Evolutionary conservation across 2,797 vertebrate genomes (phyloP), one percentile per base, ranked within the genome.

Genomic region (Sternotherus odoratus): DNA sequence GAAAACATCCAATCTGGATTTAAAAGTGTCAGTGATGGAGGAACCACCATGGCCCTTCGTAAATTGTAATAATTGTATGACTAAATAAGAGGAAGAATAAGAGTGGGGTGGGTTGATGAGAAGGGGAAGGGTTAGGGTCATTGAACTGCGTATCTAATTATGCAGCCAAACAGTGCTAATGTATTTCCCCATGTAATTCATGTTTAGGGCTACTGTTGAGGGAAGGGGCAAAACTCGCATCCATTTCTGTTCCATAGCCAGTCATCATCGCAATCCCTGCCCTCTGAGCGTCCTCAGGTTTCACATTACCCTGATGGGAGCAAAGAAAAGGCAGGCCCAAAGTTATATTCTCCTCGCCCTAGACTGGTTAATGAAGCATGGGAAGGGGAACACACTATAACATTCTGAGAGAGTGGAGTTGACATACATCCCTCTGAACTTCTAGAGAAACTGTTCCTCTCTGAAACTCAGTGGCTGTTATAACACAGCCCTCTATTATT

Each of bases 41-140:
- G 36, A 66, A 19, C n/a, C 63, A 36, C n/a, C n/a, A 36, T 36
- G n/a, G 11, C 63, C n/a, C 17, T 66, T n/a, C 17, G 33, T 36
- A 66, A 66, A 66, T 23, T 66, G 33, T 36, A 66, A 36, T n/a
- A 19, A 17, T 66, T 36, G 16, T 36, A 28, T 74, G 24, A 13
- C 39, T 16, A 7, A 26, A 0, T 43, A 75, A 39, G 17, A 43
- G 39, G 6, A 63, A 50, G 91, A 54, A 0, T 28, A 43, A 43
- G 43, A 60, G 26, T 82, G 15, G 50, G 56, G 56, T 90, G 0
- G 12, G 28, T 75, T 90, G 8, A 46, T 43, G 26, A 46, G 36
- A 39, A 39, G 24, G 72, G 24, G 16, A 28, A 74, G 12, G 12
- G 24, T 83, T 88, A 83, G 4, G 53, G 89, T 91, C 92, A 13